Percentiles rank a stretch among this genome's conserved stretches.
Evolutionary conservation across 2,113 vertebrate species (phyloP).

Genomic region (Tragelaphus strepsiceros): DNA sequence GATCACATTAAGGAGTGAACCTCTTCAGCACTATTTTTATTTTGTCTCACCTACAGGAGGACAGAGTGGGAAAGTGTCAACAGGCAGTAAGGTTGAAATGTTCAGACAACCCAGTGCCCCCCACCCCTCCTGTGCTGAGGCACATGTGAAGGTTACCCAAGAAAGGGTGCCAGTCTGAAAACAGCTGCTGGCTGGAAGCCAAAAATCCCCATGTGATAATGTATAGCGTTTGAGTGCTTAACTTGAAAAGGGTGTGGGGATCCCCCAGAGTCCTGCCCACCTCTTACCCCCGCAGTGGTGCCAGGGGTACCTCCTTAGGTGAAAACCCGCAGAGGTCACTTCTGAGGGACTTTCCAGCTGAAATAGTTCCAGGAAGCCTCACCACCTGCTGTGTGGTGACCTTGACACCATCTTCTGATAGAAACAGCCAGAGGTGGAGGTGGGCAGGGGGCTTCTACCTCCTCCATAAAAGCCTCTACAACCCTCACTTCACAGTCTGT

Average conservation of each 20-base stretch:
- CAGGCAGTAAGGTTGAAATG: rapidly evolving
- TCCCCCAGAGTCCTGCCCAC: not conserved
- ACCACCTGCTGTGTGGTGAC: not conserved
- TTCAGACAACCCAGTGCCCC: not conserved
- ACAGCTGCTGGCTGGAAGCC: not conserved
- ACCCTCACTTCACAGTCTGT: not conserved
- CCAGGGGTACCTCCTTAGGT: not conserved
- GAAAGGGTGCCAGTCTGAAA: not conserved
- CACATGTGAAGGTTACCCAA: not conserved
- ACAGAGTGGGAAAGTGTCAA: not conserved
- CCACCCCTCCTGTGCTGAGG: not conserved
- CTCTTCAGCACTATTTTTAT: not conserved
- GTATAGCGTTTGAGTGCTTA: not conserved
- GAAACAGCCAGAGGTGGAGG: not conserved
- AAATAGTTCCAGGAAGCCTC: not conserved
- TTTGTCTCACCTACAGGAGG: not conserved
- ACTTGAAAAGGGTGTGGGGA: not conserved
- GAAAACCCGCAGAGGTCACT: not conserved
- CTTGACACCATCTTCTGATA: not conserved
- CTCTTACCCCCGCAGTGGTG: not conserved
- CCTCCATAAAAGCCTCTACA: not conserved
- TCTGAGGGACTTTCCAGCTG: not conserved
- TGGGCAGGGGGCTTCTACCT: not conserved
- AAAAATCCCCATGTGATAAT: not conserved
- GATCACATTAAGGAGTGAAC: not conserved